phyloP scores from a whole-genome alignment of 2,113 vertebrate species.

The Speoplatyrhinus poulsoni region DNA sequence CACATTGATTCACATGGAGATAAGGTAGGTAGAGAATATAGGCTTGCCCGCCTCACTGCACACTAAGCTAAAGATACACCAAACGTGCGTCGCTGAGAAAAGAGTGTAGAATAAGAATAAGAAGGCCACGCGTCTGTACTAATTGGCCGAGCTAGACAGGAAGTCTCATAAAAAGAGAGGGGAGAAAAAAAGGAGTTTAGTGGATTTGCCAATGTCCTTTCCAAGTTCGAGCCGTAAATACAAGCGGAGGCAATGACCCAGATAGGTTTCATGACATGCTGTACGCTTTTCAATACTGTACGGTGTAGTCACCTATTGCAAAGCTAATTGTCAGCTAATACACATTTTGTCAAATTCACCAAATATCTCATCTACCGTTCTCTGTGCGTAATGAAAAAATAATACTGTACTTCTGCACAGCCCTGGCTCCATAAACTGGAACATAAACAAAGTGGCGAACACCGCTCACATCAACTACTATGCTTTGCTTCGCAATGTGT shows the following conservation, averaged over 20 bases:
- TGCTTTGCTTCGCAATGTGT: no score
- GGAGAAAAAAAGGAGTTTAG: conserved; percentile 61
- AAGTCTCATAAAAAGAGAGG: conserved; percentile 64
- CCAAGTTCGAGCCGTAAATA: conserved; percentile 59
- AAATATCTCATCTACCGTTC: no score
- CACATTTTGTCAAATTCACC: no score
- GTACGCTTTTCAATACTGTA: no score
- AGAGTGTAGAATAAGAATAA: conserved; percentile 64
- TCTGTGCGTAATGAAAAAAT: no score
- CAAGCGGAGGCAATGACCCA: conserved; percentile 44
- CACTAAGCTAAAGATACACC: conserved; percentile 75
- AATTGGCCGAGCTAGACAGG: conserved; percentile 72
- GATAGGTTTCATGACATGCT: conserved; percentile 34
- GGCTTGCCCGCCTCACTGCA: conserved; percentile 71
- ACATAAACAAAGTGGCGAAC: no score
- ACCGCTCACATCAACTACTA: no score
- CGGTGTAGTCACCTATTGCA: no score
- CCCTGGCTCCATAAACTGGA: no score
- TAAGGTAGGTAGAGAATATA: conserved; percentile 69
- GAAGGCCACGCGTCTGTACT: conserved; percentile 72
- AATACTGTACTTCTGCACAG: no score
- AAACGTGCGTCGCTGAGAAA: conserved; percentile 55
- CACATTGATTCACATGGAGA: conserved; percentile 73
- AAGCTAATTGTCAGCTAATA: no score
- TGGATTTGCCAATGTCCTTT: conserved; percentile 58